Evolutionary conservation across 2,888 invertebrate species (phyloP).

Genomic region (Strigamia maritima): DNA sequence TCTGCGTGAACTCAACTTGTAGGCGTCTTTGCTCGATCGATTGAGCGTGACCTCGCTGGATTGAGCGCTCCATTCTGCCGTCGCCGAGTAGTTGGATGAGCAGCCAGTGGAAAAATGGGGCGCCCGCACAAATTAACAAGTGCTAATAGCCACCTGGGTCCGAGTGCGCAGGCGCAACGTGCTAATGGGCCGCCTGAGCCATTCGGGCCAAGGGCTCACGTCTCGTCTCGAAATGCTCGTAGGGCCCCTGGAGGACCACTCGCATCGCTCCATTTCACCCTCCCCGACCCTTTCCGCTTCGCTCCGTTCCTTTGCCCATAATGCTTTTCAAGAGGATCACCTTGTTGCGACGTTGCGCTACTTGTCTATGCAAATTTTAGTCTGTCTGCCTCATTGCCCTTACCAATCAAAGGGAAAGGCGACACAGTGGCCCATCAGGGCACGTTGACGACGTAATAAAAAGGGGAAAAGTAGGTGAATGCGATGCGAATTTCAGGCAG

Average conservation of each 20-base stretch:
- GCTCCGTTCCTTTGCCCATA: neutral
- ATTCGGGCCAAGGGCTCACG: slow-evolving; percentile 29
- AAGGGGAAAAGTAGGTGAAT: slow-evolving; percentile 6
- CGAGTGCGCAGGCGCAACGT: slow-evolving; percentile 24
- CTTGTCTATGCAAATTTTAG: slow-evolving; percentile 21
- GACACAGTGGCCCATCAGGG: slow-evolving; percentile 15
- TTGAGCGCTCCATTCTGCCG: slow-evolving; percentile 12
- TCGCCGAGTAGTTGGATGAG: slow-evolving; percentile 27
- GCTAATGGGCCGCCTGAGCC: slow-evolving; percentile 27
- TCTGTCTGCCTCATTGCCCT: slow-evolving; percentile 9
- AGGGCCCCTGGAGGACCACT: slow-evolving; percentile 12
- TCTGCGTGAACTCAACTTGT: slow-evolving; percentile 17
- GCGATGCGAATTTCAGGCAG: slow-evolving; percentile 13
- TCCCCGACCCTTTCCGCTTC: neutral
- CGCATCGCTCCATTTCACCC: slow-evolving; percentile 21
- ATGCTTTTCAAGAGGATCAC: slow-evolving; percentile 4
- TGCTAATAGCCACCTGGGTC: slow-evolving; percentile 29
- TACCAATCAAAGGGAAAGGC: slow-evolving; percentile 9
- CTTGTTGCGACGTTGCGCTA: neutral
- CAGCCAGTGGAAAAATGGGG: slow-evolving; percentile 29
- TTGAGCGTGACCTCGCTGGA: slow-evolving; percentile 27
- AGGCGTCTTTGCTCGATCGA: slow-evolving; percentile 17
- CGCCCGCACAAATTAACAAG: slow-evolving; percentile 29
- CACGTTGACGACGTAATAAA: neutral
- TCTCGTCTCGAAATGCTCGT: slow-evolving; percentile 17